A percentile compares a stretch with the other conserved stretches of the same genome.
Conservation (phyloP, 2,797 vertebrate species). For the Eulemur mongoz region DNA sequence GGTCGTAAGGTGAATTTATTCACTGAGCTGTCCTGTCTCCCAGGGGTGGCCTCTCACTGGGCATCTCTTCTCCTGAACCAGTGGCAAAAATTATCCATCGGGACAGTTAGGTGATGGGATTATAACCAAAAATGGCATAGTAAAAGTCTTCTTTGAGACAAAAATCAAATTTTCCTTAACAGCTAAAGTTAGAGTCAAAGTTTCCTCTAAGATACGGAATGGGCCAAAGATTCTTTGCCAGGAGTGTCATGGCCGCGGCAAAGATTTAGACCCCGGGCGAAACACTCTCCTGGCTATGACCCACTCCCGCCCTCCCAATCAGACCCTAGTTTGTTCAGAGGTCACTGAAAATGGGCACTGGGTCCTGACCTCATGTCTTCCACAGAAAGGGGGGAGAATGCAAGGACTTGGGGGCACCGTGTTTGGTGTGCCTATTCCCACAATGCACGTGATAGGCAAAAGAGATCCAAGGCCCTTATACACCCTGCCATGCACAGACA, state of each 20-base stretch:
- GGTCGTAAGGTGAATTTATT: background rate
- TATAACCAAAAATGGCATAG: background rate
- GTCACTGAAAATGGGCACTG: background rate
- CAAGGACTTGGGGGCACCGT: background rate
- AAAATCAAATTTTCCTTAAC: background rate
- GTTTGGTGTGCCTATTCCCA: background rate
- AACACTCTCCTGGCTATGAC: background rate
- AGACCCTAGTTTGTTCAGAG: constrained; percentile 7
- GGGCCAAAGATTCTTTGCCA: background rate
- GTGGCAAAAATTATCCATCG: background rate
- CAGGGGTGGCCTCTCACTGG: background rate
- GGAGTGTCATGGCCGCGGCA: background rate
- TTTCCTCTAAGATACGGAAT: constrained; percentile 6
- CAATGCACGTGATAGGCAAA: background rate
- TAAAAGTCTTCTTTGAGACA: background rate
- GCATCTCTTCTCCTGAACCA: background rate
- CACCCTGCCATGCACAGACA: background rate
- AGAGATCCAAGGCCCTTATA: background rate
- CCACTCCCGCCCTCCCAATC: background rate
- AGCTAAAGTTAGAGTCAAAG: background rate
- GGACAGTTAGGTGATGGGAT: background rate
- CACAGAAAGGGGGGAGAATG: background rate
- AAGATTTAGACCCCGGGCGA: background rate
- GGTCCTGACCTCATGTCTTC: background rate
- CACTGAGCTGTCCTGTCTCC: background rate